phyloP scores from a whole-genome alignment of 2,888 invertebrate genomes.

The Synanthedon formicaeformis region DNA sequence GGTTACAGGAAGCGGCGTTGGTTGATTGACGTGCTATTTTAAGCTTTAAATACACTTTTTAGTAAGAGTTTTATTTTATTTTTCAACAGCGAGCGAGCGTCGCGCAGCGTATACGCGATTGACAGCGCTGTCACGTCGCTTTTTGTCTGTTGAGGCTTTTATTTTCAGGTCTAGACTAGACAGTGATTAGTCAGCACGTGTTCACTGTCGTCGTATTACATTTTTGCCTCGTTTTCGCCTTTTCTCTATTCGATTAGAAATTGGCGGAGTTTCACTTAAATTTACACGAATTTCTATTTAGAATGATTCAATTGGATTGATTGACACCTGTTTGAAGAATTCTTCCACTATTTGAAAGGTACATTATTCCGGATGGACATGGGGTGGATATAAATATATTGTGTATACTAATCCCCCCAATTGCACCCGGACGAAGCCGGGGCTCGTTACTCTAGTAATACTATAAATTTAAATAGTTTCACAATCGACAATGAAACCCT shows the following conservation, averaged over 20 bases:
- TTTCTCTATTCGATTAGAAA: conserved; percentile 1
- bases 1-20: conserved; percentile 19
- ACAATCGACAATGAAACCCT: too few relatives aligned
- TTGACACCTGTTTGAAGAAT: too few relatives aligned
- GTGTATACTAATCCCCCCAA: too few relatives aligned
- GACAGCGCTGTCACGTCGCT: conserved; percentile 37
- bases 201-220: conserved; percentile 21
- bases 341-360: too few relatives aligned
- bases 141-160: conserved; percentile 23
- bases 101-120: conserved; percentile 20
- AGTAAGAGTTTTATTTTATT: conserved; percentile 14
- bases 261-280: too few relatives aligned
- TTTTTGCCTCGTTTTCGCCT: conserved; percentile 23
- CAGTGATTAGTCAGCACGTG: conserved; percentile 44
- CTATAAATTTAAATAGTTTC: too few relatives aligned
- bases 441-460: too few relatives aligned
- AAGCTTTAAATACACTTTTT: conserved; percentile 38
- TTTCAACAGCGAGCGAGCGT: conserved; percentile 7
- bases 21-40: conserved; percentile 33
- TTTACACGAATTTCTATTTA: too few relatives aligned
- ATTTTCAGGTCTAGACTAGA: conserved; percentile 33
- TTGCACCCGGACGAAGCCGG: too few relatives aligned
- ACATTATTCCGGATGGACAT: too few relatives aligned
- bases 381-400: too few relatives aligned
- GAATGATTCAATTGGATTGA: too few relatives aligned